phyloP scores from a whole-genome alignment of 2,797 vertebrate species.

The Pelochelys cantorii region DNA sequence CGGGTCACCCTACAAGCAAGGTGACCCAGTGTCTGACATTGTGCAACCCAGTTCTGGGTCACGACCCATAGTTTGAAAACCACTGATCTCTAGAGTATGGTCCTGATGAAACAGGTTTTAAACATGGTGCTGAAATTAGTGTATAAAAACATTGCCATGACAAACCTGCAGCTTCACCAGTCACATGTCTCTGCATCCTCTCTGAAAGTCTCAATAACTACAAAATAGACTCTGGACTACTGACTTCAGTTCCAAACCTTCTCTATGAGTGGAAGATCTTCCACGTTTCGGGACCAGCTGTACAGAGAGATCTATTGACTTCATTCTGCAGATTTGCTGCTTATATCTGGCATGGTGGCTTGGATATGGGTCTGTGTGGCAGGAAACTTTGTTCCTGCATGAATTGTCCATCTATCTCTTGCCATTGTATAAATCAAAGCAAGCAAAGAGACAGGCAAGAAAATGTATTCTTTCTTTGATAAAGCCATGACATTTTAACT shows the following conservation, averaged over 20 bases:
- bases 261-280: not conserved
- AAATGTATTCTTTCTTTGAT: not conserved
- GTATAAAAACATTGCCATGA: not conserved
- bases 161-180: fast-evolving
- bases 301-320: not conserved
- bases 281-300: not conserved
- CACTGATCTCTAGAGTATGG: not conserved
- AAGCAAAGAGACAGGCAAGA: not conserved
- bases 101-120: not conserved
- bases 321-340: not conserved
- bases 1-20: too few species aligned
- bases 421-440: not conserved
- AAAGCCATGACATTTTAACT: not conserved
- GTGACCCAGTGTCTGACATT: too few species aligned
- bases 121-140: not conserved
- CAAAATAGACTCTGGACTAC: not conserved
- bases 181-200: fast-evolving
- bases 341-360: not conserved
- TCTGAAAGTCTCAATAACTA: not conserved
- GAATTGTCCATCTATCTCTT: not conserved
- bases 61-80: too few species aligned
- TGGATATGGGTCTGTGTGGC: not conserved
- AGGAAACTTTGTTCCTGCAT: not conserved
- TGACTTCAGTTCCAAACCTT: not conserved
- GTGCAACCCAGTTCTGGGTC: too few species aligned